Conservation (phyloP, 1,140 invertebrate species). For the Dermatophagoides farinae region DNA sequence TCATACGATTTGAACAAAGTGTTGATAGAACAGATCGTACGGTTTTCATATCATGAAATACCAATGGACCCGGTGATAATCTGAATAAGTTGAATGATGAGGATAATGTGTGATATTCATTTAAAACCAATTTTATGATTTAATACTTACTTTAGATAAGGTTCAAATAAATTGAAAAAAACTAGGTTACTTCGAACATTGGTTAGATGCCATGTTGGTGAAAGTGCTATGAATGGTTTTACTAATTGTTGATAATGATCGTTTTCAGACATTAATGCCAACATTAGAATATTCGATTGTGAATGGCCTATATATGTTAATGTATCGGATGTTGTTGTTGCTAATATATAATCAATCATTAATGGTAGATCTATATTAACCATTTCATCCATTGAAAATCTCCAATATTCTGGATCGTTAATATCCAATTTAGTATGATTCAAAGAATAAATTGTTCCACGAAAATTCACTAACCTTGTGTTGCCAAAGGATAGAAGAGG, state of each 20-base stretch:
- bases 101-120: too few species aligned
- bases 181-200: neutral
- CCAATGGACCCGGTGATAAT: neutral
- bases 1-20: too few species aligned
- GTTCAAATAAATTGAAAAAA: too few species aligned
- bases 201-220: constrained; percentile 40
- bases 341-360: constrained; percentile 29
- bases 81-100: too few species aligned
- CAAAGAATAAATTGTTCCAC: constrained; percentile 28
- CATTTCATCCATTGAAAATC: constrained; percentile 25
- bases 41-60: too few species aligned
- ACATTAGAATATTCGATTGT: constrained; percentile 40
- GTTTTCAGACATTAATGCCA: constrained; percentile 36
- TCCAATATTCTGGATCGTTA: constrained; percentile 1
- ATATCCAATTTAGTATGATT: constrained; percentile 13
- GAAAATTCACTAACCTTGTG: constrained; percentile 25
- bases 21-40: too few species aligned
- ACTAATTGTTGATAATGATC: constrained; percentile 40
- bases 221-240: constrained; percentile 37
- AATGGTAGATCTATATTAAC: constrained; percentile 28
- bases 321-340: constrained; percentile 20
- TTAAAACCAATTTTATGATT: too few species aligned
- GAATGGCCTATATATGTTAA: constrained; percentile 45
- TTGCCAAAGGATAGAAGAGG: too few species aligned
- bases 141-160: too few species aligned